Base-by-base conservation (phyloP, 2,888 invertebrate genomes). In the Stictocephala bisonia region DNA sequence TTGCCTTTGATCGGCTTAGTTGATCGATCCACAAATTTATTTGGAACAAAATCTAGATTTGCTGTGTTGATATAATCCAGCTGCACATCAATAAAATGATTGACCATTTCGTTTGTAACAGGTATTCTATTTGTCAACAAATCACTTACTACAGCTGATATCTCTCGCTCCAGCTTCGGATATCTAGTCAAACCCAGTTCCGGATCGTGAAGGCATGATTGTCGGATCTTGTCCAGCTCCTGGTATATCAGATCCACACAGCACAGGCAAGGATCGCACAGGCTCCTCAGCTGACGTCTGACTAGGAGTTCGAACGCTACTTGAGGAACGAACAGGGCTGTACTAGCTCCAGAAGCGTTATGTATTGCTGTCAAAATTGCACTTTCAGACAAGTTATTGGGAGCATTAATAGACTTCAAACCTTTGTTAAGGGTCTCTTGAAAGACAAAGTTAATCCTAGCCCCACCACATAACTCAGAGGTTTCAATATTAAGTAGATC, bases 61-160 rank as follows among this genome's bases (percentile, higher is more conserved):
- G 87, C 88, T 3, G 89, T 90, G 82, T 90, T 90, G 76, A 90
- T 89, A 82, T 90, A 90, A 1, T 89, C 86, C 76, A 89, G 81
- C 80, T 90, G 89, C 74, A 90, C 87, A 20, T 84, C 84, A 3
- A 90, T 88, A 74, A 90, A 81, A 80, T 90, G 88, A 79, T 88
- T 87, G 3, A 89, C 89, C 87, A 90, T 88, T 60, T 83, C 79
- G 80, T 89, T 90, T 24, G 90, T 89, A n/a, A 87, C 85, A 6
- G 88, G 87, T 50, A 90, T 83, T 40, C 90, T 81, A 56, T 84
- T 83, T 71, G 88, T 81, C 35, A 90, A 82, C 40, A 89, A 82
- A 48, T 86, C 84, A 20, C 88, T 88, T 0, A 90, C 88, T 3
- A 90, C 89, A 80, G 89, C 88, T 51, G 88, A 86, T 75, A 90